Conservation (phyloP, 1,140 invertebrate genomes). For the Apis florea region DNA sequence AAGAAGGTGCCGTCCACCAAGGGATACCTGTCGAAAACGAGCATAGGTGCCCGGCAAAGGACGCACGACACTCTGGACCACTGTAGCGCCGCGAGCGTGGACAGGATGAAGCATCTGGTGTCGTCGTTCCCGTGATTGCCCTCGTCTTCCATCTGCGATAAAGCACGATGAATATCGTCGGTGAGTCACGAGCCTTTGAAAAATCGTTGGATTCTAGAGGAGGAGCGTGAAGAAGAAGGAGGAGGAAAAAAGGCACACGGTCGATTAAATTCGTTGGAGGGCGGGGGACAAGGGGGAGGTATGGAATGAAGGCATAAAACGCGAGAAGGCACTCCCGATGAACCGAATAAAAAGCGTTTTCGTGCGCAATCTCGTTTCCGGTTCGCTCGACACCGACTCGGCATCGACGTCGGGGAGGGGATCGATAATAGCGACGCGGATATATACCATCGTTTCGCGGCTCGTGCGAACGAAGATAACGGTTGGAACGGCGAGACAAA, state of each 20-base stretch:
- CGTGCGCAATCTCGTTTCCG: background rate
- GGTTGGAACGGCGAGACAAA: background rate
- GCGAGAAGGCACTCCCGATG: background rate
- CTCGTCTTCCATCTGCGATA: constrained; percentile 96
- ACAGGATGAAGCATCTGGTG: constrained; percentile 95
- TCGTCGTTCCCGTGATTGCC: constrained; percentile 98
- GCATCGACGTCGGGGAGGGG: background rate
- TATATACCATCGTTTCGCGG: background rate
- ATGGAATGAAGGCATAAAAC: constrained; percentile 3
- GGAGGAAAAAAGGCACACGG: background rate
- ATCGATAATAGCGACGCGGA: constrained; percentile 4
- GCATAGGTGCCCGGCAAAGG: constrained; percentile 92
- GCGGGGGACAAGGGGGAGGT: background rate
- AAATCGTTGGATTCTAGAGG: background rate
- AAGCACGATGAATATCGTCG: background rate
- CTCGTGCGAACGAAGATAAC: background rate
- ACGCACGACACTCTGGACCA: constrained; percentile 92
- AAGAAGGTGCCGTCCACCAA: constrained; percentile 98
- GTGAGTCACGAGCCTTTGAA: background rate
- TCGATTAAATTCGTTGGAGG: background rate
- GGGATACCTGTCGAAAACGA: constrained; percentile 98
- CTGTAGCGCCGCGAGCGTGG: constrained; percentile 91
- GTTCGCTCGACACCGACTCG: background rate
- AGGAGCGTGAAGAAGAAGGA: background rate
- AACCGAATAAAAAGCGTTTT: background rate